These are phyloP conservation scores for Agrochola circellaris DNA, from an alignment of 2,888 invertebrate species.

Conservation along the genomic window DNA sequence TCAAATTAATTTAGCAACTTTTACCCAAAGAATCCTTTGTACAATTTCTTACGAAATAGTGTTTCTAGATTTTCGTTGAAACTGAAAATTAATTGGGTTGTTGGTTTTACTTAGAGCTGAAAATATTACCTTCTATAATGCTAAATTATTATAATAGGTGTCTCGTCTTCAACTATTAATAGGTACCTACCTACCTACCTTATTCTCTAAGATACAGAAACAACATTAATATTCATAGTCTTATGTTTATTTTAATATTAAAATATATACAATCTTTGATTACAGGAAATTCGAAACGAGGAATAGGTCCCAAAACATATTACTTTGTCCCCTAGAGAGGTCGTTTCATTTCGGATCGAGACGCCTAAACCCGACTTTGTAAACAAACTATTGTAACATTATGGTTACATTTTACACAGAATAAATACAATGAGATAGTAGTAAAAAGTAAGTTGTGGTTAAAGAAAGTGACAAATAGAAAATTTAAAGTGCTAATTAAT, in stretches of 20 bases:
- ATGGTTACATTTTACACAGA: conserved; percentile 42
- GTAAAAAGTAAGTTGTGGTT: not conserved
- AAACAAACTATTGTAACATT: conserved; percentile 56
- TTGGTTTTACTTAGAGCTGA: not conserved
- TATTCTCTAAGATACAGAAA: not conserved
- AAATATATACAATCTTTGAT: conserved; percentile 52
- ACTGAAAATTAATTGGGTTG: not conserved
- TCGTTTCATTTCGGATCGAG: conserved; percentile 55
- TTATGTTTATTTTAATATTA: conserved; percentile 45
- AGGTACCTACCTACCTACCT: not conserved
- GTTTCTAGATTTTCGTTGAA: conserved; percentile 13
- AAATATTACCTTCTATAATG: not conserved
- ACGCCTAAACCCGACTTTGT: conserved; percentile 25
- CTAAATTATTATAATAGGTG: not conserved
- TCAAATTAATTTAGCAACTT: conserved; percentile 8
- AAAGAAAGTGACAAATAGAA: not conserved
- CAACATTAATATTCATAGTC: conserved; percentile 36
- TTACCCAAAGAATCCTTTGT: not conserved
- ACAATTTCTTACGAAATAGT: conserved; percentile 6
- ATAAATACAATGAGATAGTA: conserved; percentile 41
- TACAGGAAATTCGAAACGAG: conserved; percentile 54
- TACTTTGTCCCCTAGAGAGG: conserved; percentile 59
- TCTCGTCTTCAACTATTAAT: conserved; percentile 6
- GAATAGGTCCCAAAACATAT: conserved; percentile 71
- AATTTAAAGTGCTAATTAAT: too few species aligned